phyloP scores from a whole-genome alignment of 2,113 vertebrate genomes.

The Chroicocephalus ridibundus region DNA sequence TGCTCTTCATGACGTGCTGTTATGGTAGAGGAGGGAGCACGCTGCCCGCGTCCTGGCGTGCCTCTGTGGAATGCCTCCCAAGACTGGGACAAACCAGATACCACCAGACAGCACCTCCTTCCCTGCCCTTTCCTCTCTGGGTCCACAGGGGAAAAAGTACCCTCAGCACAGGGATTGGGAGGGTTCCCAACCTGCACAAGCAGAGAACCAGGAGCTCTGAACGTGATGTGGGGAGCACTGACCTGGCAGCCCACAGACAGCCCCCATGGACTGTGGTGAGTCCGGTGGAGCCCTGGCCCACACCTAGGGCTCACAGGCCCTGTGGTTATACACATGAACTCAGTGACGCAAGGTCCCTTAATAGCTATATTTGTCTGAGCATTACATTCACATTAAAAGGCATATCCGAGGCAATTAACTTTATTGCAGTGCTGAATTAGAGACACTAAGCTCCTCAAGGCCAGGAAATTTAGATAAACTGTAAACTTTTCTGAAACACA shows the following conservation, averaged over 20 bases:
- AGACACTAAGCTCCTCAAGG: not conserved
- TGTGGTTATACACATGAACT: not conserved
- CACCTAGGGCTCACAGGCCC: not conserved
- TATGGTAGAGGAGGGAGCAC: not conserved
- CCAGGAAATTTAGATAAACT: conserved; percentile 23
- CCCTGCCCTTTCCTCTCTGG: not conserved
- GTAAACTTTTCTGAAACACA: not conserved
- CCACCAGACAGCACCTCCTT: not conserved
- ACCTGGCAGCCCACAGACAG: not conserved
- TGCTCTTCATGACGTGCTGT: not conserved
- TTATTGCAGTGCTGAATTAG: not conserved
- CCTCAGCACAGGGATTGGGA: not conserved
- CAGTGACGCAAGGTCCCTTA: not conserved
- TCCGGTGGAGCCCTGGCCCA: not conserved
- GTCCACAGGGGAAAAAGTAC: not conserved
- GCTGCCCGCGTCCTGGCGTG: fast-evolving
- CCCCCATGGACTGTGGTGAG: not conserved
- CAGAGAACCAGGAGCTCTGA: not conserved
- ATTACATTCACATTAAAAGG: not conserved
- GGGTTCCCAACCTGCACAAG: not conserved
- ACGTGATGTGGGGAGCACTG: not conserved
- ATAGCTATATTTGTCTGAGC: not conserved
- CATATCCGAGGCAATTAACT: not conserved
- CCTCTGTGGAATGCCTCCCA: not conserved
- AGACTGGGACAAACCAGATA: not conserved